Percentiles rank a stretch among this genome's conserved stretches.
Conservation (phyloP, 1,140 invertebrate genomes). For the Augochlora pura region DNA sequence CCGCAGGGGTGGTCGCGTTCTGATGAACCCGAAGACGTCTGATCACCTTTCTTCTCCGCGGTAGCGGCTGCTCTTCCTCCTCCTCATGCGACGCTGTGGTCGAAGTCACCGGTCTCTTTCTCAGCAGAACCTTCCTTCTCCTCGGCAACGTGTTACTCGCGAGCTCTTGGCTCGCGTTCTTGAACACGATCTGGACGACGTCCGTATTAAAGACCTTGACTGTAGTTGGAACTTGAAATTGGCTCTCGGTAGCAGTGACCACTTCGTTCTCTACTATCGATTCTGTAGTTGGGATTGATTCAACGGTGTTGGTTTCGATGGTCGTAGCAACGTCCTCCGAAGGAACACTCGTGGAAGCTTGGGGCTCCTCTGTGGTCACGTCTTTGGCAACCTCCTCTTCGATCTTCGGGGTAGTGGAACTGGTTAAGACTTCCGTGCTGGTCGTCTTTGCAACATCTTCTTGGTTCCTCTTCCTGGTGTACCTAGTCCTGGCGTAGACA, state of each 20-base stretch:
- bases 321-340: conserved; percentile 16
- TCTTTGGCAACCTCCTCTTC: background rate
- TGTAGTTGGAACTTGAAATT: background rate
- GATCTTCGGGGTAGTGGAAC: too few species aligned
- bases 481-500: conserved; percentile 40
- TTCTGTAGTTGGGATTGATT: conserved; percentile 3
- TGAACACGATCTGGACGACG: conserved; percentile 28
- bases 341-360: background rate
- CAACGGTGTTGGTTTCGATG: conserved; percentile 14
- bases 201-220: conserved; percentile 21
- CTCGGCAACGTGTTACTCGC: background rate
- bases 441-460: background rate
- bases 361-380: background rate
- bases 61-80: conserved; percentile 16
- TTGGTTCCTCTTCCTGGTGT: conserved; percentile 51
- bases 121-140: conserved; percentile 64
- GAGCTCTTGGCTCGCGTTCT: background rate
- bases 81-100: conserved; percentile 24
- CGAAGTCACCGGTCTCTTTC: conserved; percentile 53
- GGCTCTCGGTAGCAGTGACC: background rate
- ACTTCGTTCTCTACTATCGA: conserved; percentile 1
- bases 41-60: conserved; percentile 67
- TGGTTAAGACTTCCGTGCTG: too few species aligned
- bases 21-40: conserved; percentile 66
- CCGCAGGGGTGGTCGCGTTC: conserved; percentile 21